A percentile compares a stretch with the other conserved stretches of the same genome.
Evolutionary conservation across 1,140 invertebrate species (phyloP).

Genomic region (Drosophila simulans): DNA sequence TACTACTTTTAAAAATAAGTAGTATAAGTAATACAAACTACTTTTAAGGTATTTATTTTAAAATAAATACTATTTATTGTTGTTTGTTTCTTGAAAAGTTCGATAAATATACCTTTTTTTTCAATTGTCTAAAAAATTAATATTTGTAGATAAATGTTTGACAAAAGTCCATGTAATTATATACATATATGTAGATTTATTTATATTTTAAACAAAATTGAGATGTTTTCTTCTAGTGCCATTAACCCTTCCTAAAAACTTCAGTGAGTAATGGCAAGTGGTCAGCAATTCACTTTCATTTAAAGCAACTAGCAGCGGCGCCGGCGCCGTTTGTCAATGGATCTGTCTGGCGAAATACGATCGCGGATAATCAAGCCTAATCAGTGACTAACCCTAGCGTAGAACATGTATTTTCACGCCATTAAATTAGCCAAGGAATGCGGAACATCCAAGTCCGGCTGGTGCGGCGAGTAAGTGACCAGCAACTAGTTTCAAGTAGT

Average conservation of each 20-base stretch:
- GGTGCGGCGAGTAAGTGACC: conserved; percentile 5
- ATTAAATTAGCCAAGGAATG: conserved; percentile 74
- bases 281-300: conserved; percentile 46
- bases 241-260: background rate
- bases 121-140: no score
- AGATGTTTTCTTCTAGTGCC: background rate
- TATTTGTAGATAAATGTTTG: no score
- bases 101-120: no score
- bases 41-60: no score
- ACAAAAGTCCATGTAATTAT: no score
- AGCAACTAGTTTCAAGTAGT: conserved; percentile 63
- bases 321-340: conserved; percentile 65
- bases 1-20: no score
- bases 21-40: no score
- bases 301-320: conserved; percentile 31
- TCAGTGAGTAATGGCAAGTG: background rate
- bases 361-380: conserved; percentile 69
- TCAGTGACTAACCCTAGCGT: conserved; percentile 49
- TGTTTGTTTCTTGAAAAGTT: no score
- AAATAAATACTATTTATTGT: no score
- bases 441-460: conserved; percentile 63
- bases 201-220: background rate
- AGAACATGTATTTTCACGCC: conserved; percentile 69
- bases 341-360: conserved; percentile 55
- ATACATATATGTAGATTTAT: no score